Percentiles rank a stretch among this genome's conserved stretches.
Conservation (phyloP, 2,888 invertebrate genomes). For the Drosophila barbarae region DNA sequence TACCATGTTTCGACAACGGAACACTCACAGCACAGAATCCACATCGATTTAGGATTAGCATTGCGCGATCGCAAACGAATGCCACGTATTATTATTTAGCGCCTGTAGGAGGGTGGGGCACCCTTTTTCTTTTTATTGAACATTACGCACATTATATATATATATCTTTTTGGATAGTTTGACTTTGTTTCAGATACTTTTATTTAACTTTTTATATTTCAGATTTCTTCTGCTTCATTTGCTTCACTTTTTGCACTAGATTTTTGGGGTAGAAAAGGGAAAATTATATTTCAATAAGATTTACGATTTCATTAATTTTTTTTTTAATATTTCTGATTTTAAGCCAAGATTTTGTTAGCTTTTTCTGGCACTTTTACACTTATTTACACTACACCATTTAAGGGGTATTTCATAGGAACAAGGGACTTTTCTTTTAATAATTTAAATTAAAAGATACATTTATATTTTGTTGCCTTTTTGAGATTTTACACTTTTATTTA, state of each 20-base stretch:
- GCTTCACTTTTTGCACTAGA: slow-evolving; percentile 27
- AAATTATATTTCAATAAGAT: not conserved
- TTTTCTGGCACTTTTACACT: slow-evolving; percentile 12
- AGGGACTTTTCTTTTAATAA: not conserved
- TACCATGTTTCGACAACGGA: slow-evolving; percentile 91
- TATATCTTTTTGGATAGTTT: slow-evolving; percentile 2
- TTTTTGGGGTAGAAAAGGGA: not conserved
- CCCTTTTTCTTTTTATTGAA: slow-evolving; percentile 74
- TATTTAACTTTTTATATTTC: not conserved
- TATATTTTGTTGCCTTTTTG: not conserved
- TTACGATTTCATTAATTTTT: not conserved
- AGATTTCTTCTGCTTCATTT: slow-evolving; percentile 20
- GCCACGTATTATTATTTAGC: slow-evolving; percentile 80
- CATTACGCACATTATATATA: slow-evolving; percentile 42
- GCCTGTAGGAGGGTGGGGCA: slow-evolving; percentile 81
- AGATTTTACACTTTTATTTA: slow-evolving; percentile 5
- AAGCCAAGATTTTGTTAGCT: not conserved
- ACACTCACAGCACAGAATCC: slow-evolving; percentile 59
- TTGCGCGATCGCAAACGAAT: slow-evolving; percentile 81
- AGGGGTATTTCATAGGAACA: not conserved
- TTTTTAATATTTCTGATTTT: not conserved
- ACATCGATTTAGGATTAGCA: slow-evolving; percentile 80
- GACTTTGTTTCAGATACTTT: slow-evolving; percentile 8
- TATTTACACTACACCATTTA: not conserved
- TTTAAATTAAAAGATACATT: not conserved